Evolutionary conservation across 1,140 invertebrate genomes (phyloP), one percentile per base, ranked within the genome.

Genomic region (Neodiprion fabricii): DNA sequence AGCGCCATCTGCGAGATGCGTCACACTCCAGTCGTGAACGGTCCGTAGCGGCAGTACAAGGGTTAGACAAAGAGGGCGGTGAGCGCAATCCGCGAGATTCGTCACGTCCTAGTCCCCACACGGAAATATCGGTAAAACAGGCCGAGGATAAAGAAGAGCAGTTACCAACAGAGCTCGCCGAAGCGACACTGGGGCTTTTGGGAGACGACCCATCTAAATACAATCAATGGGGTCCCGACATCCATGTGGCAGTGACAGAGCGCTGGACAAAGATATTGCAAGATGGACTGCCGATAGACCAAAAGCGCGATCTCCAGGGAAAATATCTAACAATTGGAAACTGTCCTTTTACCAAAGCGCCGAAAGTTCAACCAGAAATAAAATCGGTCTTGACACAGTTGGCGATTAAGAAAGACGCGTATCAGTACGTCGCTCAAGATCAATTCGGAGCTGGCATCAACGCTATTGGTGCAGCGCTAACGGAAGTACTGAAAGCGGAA

Each of bases 11-110:
- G 72, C 61, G 61, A 73, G 72, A 73, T 66, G 9, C 72, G 72
- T 73, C 72, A 66, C 72, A 73, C 72, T 73, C 72, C 9, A 73
- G 72, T 73, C 72, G 72, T 67, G 61, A 40, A 73, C 61, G 49
- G 28, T 73, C 72, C 0, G 1, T 53, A 23, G 17, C 9, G 53
- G 53, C 79, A 79, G 7, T 61, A 61, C 53, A 61, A 61, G 53
- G 53, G 53, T 61, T 61, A 61, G 53, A 61, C 53, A 61, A 8
- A 61, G 53, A 61, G 53, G 53, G 53, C 53, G 53, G 53, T 61
- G 53, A 61, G 53, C 53, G 53, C 53, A 61, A 61, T 61, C 53
- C 2, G 53, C 53, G 53, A 61, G 4, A 61, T 61, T 61, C 53
- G 53, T 61, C 53, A 61, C 53, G 53, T 61, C 7, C 53, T 61